phyloP scores from a whole-genome alignment of 2,888 invertebrate genomes.

The Rotaria magnacalcarata region DNA sequence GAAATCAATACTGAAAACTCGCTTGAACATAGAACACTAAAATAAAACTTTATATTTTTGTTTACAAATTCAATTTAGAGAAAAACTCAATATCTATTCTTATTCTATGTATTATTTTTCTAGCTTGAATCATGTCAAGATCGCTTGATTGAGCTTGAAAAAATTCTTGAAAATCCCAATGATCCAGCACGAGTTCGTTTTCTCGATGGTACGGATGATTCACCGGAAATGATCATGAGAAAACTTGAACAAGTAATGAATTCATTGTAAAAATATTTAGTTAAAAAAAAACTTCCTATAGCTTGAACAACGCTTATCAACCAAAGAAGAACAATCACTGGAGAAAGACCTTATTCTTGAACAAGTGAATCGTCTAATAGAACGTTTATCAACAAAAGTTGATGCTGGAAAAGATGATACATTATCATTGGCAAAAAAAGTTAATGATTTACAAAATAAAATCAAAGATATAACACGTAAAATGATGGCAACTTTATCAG shows the following conservation, averaged over 20 bases:
- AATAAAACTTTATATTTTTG: too few species aligned
- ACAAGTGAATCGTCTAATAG: constrained; percentile 55
- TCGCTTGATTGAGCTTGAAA: constrained; percentile 57
- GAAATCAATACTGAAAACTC: too few species aligned
- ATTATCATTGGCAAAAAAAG: constrained; percentile 56
- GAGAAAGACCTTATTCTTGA: constrained; percentile 59
- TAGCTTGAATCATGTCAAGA: constrained; percentile 57
- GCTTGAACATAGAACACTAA: too few species aligned
- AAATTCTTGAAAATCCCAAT: constrained; percentile 55
- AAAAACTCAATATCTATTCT: too few species aligned
- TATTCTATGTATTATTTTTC: background rate
- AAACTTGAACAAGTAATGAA: constrained; percentile 56
- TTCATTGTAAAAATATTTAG: background rate
- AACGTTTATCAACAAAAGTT: constrained; percentile 53
- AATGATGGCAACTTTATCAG: constrained; percentile 59
- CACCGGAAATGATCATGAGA: constrained; percentile 54
- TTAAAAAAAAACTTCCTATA: constrained; percentile 47
- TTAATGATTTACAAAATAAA: constrained; percentile 48
- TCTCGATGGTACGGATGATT: constrained; percentile 55
- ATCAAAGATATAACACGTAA: constrained; percentile 54
- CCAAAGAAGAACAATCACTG: constrained; percentile 57
- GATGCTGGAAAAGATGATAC: constrained; percentile 57
- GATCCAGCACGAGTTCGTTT: constrained; percentile 54
- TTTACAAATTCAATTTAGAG: too few species aligned
- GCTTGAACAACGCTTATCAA: constrained; percentile 56